Conservation (phyloP, 2,888 invertebrate species). For the Lithosia quadra region DNA sequence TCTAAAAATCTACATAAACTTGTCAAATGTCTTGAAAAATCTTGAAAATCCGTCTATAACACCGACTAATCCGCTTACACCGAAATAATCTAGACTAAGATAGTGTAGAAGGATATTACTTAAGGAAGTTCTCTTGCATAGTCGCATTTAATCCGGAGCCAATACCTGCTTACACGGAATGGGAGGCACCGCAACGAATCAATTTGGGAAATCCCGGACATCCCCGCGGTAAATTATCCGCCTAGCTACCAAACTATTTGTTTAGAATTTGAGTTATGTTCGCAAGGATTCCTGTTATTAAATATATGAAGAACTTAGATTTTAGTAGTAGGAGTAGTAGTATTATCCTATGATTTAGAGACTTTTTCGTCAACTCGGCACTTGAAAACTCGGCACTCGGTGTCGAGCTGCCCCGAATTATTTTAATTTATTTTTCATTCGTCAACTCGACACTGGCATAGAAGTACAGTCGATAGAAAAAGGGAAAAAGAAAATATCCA, state of each 20-base stretch:
- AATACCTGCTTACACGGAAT: constrained; percentile 56
- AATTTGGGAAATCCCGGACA: constrained; percentile 48
- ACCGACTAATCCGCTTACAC: constrained; percentile 14
- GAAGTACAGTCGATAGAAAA: too few relatives aligned
- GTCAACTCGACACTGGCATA: too few relatives aligned
- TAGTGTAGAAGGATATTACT: neutral
- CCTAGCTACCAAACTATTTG: constrained; percentile 38
- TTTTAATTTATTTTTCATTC: too few relatives aligned
- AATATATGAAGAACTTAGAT: too few relatives aligned
- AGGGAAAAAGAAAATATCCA: too few relatives aligned
- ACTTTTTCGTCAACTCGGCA: too few relatives aligned
- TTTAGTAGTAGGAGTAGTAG: neutral
- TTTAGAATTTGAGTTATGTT: constrained; percentile 36
- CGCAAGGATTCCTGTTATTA: neutral
- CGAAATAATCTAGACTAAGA: neutral
- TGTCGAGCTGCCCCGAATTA: too few relatives aligned
- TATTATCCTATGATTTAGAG: too few relatives aligned
- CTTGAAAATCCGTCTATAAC: neutral
- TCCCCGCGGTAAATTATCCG: constrained; percentile 45
- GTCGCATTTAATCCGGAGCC: constrained; percentile 44
- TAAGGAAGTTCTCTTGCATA: constrained; percentile 24
- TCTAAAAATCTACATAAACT: too few relatives aligned
- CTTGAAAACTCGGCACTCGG: too few relatives aligned
- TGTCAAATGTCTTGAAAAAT: too few relatives aligned
- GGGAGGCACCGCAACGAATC: constrained; percentile 49